Evolutionary conservation across 1,140 invertebrate species (phyloP).

Genomic region (Pinna nobilis): DNA sequence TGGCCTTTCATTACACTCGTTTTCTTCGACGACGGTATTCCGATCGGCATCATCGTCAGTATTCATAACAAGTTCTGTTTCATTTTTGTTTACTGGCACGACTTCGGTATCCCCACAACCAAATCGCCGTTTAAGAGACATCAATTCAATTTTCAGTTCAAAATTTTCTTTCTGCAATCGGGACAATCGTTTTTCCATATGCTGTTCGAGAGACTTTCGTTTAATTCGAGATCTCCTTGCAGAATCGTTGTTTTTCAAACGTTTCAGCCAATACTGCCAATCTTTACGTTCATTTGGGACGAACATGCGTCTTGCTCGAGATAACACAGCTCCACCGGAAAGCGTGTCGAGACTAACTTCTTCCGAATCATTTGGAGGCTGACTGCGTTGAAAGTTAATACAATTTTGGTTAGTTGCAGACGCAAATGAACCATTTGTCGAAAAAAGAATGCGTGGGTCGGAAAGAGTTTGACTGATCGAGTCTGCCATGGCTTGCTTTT

Average conservation of each 20-base stretch:
- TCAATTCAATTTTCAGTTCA: slow-evolving; percentile 48
- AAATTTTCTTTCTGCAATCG: slow-evolving; percentile 54
- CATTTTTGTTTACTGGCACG: neutral
- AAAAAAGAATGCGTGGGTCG: too few relatives aligned
- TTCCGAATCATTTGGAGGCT: too few relatives aligned
- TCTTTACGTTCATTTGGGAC: slow-evolving; percentile 57
- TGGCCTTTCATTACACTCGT: neutral
- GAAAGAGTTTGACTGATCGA: too few relatives aligned
- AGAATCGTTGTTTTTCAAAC: slow-evolving; percentile 60
- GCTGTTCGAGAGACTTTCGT: slow-evolving; percentile 51
- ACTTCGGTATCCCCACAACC: too few relatives aligned
- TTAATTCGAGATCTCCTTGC: slow-evolving; percentile 56
- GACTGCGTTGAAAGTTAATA: neutral
- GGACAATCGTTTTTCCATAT: slow-evolving; percentile 45
- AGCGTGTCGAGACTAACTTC: too few relatives aligned
- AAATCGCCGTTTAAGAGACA: slow-evolving; percentile 8
- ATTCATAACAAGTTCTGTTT: neutral
- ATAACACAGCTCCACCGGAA: too few relatives aligned
- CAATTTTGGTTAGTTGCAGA: neutral
- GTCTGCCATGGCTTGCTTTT: too few relatives aligned
- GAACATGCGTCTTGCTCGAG: slow-evolving; percentile 53
- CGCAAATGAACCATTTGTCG: too few relatives aligned
- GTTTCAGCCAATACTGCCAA: slow-evolving; percentile 53
- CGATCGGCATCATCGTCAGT: neutral
- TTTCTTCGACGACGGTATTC: neutral